These are phyloP conservation scores for Nomada ruficornis DNA, from an alignment of 2,888 invertebrate genomes.

Conservation along the genomic window DNA sequence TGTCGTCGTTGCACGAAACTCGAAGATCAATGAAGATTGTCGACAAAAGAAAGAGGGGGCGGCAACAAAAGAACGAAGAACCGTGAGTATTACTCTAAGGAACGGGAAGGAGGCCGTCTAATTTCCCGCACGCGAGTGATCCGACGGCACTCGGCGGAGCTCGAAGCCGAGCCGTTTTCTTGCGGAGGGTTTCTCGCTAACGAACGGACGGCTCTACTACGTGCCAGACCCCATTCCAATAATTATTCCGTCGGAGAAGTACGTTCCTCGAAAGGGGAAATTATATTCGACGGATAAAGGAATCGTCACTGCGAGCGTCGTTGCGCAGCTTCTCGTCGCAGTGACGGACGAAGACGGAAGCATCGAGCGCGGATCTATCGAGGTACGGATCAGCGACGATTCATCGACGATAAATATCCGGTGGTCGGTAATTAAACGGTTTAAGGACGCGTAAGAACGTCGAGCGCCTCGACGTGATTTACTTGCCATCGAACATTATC, in stretches of 20 bases:
- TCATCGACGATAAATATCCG: constrained; percentile 16
- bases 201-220: constrained; percentile 36
- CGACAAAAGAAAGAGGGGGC: constrained; percentile 24
- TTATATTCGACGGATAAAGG: constrained; percentile 10
- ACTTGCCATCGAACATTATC: constrained; percentile 32
- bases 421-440: constrained; percentile 26
- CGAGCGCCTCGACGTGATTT: constrained; percentile 10
- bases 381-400: constrained; percentile 26
- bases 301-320: too few relatives aligned
- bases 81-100: constrained; percentile 50
- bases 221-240: constrained; percentile 8
- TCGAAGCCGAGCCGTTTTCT: constrained; percentile 30
- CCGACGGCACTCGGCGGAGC: constrained; percentile 64
- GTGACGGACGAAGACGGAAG: neutral
- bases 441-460: constrained; percentile 10
- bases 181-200: constrained; percentile 42
- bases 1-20: constrained; percentile 48
- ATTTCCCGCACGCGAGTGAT: constrained; percentile 75
- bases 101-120: constrained; percentile 67
- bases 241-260: constrained; percentile 13
- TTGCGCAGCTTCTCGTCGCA: too few relatives aligned
- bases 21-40: constrained; percentile 61
- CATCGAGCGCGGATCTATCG: constrained; percentile 1
- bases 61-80: constrained; percentile 19
- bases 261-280: neutral